Evolutionary conservation across 2,113 vertebrate species (phyloP).

Genomic region (Chinchilla lanigera): DNA sequence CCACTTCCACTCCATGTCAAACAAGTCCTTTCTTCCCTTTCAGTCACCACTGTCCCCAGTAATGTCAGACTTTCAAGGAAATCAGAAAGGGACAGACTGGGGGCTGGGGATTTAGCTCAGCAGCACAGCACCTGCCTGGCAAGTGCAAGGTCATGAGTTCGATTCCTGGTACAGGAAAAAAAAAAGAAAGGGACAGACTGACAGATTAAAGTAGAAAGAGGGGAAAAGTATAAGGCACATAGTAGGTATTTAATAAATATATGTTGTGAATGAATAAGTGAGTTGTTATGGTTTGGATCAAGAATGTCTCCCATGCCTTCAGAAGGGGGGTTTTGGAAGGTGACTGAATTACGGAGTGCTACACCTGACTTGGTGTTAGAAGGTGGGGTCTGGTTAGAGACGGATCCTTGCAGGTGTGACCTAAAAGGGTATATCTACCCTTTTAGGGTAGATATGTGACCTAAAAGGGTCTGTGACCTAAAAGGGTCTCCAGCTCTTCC

Average conservation of each 20-base stretch:
- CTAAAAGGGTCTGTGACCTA: background rate
- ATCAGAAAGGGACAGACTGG: background rate
- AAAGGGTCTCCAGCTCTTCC: background rate
- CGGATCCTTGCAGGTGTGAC: background rate
- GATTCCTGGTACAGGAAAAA: too few relatives aligned
- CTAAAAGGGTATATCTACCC: background rate
- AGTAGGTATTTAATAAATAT: conserved; percentile 3
- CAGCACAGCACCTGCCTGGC: too few relatives aligned
- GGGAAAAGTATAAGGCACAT: background rate
- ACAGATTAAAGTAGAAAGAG: background rate
- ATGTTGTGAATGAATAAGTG: background rate
- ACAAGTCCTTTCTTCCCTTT: background rate
- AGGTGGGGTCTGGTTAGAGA: background rate
- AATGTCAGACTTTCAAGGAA: background rate
- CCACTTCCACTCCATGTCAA: background rate
- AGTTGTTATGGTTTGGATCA: background rate
- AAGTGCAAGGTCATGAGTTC: too few relatives aligned
- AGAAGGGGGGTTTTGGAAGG: background rate
- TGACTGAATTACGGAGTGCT: background rate
- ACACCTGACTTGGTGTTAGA: background rate
- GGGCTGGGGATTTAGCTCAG: too few relatives aligned
- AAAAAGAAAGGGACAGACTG: background rate
- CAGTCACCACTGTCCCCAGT: background rate
- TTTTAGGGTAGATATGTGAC: too few relatives aligned
- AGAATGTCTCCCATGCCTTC: background rate